These are phyloP conservation scores for Chlorodrepanis virens DNA, from an alignment of 2,113 vertebrate species.

Conservation along the genomic window DNA sequence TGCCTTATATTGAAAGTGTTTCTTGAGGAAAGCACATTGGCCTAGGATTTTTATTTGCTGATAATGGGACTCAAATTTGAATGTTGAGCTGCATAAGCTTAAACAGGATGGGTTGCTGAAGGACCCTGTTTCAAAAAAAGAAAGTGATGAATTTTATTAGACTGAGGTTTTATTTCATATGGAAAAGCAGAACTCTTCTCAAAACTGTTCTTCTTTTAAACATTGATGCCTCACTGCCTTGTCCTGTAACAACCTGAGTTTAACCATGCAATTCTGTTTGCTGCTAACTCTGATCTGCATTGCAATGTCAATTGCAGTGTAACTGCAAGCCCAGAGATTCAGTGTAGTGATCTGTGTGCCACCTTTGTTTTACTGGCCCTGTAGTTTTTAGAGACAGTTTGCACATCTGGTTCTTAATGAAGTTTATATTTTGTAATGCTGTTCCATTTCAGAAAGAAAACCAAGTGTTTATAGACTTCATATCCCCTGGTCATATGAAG, in stretches of 20 bases:
- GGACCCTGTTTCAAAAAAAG: neutral
- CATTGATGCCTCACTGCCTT: neutral
- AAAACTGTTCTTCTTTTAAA: neutral
- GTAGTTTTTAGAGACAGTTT: neutral
- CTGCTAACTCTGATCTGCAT: neutral
- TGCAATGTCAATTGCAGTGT: neutral
- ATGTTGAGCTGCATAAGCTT: neutral
- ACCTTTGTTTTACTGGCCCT: neutral
- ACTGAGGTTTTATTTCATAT: neutral
- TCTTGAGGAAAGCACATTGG: neutral
- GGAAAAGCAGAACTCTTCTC: neutral
- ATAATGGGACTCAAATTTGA: neutral
- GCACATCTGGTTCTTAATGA: neutral
- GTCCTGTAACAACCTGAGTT: neutral
- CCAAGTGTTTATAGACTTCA: slow-evolving; percentile 86
- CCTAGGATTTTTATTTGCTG: neutral
- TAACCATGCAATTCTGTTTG: neutral
- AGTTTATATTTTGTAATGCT: neutral
- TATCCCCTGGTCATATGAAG: slow-evolving; percentile 92
- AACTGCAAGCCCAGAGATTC: neutral
- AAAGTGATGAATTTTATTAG: neutral
- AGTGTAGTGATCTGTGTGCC: neutral
- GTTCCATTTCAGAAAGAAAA: slow-evolving; percentile 79
- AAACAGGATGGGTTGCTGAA: neutral
- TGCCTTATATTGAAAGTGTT: neutral